Percentiles rank a stretch among this genome's conserved stretches.
Conservation (phyloP, 2,797 vertebrate species). For the Craterocephalus amniculus region DNA sequence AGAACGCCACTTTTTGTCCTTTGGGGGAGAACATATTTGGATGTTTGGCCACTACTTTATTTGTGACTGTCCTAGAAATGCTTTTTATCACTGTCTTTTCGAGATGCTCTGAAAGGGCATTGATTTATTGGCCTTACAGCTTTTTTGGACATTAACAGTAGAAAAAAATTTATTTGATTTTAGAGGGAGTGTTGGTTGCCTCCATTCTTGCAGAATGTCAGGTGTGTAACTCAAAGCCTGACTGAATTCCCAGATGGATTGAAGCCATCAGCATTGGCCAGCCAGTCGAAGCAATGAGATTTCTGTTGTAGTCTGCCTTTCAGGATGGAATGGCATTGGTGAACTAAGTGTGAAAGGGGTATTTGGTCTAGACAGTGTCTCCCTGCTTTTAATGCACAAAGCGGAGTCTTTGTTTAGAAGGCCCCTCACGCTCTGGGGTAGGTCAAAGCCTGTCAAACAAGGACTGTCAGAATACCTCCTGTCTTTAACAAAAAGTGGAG, state of each 20-base stretch:
- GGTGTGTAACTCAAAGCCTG: conserved; percentile 71
- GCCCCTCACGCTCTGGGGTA: conserved; percentile 62
- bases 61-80: conserved; percentile 69
- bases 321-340: conserved; percentile 48
- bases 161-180: conserved; percentile 70
- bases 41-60: conserved; percentile 69
- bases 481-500: conserved; percentile 58
- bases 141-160: conserved; percentile 67
- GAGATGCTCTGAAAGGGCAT: conserved; percentile 48
- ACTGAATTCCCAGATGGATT: conserved; percentile 72
- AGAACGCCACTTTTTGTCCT: conserved; percentile 50
- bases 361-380: conserved; percentile 64
- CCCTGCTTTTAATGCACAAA: conserved; percentile 62
- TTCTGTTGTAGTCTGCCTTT: conserved; percentile 56
- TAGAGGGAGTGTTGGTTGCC: conserved; percentile 55
- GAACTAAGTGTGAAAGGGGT: conserved; percentile 63
- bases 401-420: conserved; percentile 54
- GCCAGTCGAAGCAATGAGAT: conserved; percentile 69
- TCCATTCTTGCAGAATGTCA: conserved; percentile 73
- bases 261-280: conserved; percentile 63
- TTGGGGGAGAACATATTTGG: conserved; percentile 62
- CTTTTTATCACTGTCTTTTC: conserved; percentile 62
- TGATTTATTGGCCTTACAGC: conserved; percentile 67
- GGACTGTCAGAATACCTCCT: conserved; percentile 63
- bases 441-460: conserved; percentile 68